phyloP scores from a whole-genome alignment of 2,797 vertebrate genomes.

The Dryobates pubescens region DNA sequence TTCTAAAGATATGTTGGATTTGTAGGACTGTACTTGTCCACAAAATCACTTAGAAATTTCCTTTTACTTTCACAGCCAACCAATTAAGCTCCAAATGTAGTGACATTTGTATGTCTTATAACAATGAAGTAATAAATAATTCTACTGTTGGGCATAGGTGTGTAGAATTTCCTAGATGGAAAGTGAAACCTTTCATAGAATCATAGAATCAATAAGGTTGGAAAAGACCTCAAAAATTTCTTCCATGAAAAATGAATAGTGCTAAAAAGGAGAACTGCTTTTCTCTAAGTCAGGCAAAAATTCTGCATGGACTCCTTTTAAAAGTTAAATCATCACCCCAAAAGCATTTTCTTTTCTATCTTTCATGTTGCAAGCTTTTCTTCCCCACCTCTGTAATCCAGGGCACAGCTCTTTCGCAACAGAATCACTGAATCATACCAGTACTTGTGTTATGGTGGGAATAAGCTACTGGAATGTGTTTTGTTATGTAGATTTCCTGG shows the following conservation, averaged over 20 bases:
- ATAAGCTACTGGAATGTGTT: not conserved
- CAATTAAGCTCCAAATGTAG: not conserved
- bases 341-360: not conserved
- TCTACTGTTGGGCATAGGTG: slow-evolving; percentile 24
- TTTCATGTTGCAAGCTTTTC: not conserved
- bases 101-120: not conserved
- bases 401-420: not conserved
- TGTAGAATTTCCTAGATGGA: slow-evolving; percentile 24
- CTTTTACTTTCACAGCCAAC: not conserved
- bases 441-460: not conserved
- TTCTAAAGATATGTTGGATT: not conserved
- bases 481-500: not conserved
- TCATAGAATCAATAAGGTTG: too few relatives aligned
- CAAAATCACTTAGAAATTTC: not conserved
- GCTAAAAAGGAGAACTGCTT: slow-evolving; percentile 56
- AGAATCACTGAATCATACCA: not conserved
- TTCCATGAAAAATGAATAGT: slow-evolving; percentile 39
- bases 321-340: not conserved
- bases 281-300: slow-evolving; percentile 38
- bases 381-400: not conserved
- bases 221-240: not conserved
- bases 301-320: not conserved
- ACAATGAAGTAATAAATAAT: slow-evolving; percentile 48
- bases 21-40: not conserved
- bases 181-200: slow-evolving; percentile 42